Evolutionary conservation across 1,140 invertebrate species (phyloP).

Genomic region (Anthonomus grandis): DNA sequence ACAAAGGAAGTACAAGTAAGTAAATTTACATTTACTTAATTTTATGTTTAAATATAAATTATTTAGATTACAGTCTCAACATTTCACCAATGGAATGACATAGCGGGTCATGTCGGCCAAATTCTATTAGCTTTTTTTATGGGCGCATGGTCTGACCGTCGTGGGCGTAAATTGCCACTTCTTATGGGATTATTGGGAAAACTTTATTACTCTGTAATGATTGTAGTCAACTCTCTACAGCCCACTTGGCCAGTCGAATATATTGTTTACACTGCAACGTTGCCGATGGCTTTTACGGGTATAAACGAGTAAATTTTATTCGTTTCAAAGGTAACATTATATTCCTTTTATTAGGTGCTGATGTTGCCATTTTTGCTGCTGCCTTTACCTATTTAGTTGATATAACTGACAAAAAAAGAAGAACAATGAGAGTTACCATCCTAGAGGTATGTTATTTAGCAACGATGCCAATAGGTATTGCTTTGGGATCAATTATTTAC

Average conservation of each 20-base stretch:
- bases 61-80: slow-evolving; percentile 63
- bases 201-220: slow-evolving; percentile 68
- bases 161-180: slow-evolving; percentile 65
- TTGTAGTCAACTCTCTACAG: slow-evolving; percentile 64
- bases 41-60: neutral
- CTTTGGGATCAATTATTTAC: slow-evolving; percentile 52
- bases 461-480: slow-evolving; percentile 71
- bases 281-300: slow-evolving; percentile 69
- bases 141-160: slow-evolving; percentile 71
- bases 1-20: slow-evolving; percentile 63
- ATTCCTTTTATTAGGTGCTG: slow-evolving; percentile 48
- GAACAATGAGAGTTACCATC: slow-evolving; percentile 69
- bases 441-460: slow-evolving; percentile 69
- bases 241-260: slow-evolving; percentile 68
- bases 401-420: slow-evolving; percentile 57
- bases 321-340: too few relatives aligned
- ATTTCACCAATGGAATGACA: slow-evolving; percentile 72
- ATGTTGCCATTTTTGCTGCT: slow-evolving; percentile 70
- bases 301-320: neutral
- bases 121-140: slow-evolving; percentile 71
- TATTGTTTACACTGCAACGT: slow-evolving; percentile 66
- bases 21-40: slow-evolving; percentile 14
- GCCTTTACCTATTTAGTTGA: slow-evolving; percentile 74
- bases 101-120: slow-evolving; percentile 65
- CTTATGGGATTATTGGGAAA: slow-evolving; percentile 67